phyloP scores from a whole-genome alignment of 2,888 invertebrate genomes.

The Pristionchus mayeri region DNA sequence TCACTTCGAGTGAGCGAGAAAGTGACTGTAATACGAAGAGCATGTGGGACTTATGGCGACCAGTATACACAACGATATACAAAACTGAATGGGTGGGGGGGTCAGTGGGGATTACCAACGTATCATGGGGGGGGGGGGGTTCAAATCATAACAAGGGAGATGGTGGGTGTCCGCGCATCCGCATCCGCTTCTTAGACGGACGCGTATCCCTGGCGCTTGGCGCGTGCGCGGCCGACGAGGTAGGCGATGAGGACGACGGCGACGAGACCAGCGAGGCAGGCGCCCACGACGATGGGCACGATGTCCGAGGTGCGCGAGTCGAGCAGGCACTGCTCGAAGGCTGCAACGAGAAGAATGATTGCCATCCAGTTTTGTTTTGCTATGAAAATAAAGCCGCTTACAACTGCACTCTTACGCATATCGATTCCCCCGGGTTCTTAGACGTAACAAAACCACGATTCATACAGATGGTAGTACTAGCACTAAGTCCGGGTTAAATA shows the following conservation, averaged over 20 bases:
- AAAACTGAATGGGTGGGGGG: not conserved
- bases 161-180: not conserved
- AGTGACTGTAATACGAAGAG: not conserved
- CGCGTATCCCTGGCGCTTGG: constrained; percentile 73
- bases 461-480: too few relatives aligned
- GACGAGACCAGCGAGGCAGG: constrained; percentile 90
- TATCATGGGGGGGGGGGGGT: not conserved
- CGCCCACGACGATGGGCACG: constrained; percentile 97
- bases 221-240: constrained; percentile 87
- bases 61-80: not conserved
- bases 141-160: not conserved
- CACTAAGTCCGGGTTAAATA: too few relatives aligned
- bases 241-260: constrained; percentile 92
- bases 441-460: too few relatives aligned
- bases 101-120: not conserved
- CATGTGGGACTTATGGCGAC: constrained; percentile 13
- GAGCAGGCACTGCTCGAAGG: constrained; percentile 68
- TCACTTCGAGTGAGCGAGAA: not conserved
- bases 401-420: too few relatives aligned
- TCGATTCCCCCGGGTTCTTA: too few relatives aligned
- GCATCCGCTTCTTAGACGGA: constrained; percentile 64
- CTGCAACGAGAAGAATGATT: constrained; percentile 49
- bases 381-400: too few relatives aligned
- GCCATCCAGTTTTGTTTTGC: too few relatives aligned
- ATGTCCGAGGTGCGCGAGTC: constrained; percentile 81